Evolutionary conservation across 2,797 vertebrate species (phyloP).

Genomic region (Gobionotothen gibberifrons): DNA sequence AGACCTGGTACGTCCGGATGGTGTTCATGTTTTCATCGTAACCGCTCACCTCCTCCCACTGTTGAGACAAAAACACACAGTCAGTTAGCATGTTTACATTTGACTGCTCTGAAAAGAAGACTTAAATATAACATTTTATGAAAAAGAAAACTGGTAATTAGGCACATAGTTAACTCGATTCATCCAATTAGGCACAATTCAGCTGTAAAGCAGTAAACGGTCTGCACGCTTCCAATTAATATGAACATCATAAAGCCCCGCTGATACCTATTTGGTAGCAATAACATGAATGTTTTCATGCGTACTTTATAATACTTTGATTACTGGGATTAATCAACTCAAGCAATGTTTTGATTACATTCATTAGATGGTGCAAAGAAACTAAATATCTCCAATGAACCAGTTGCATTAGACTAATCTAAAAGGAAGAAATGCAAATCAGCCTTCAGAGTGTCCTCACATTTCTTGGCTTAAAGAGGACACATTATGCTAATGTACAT

Average conservation of each 20-base stretch:
- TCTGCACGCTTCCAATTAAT: constrained; percentile 41
- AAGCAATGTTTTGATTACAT: constrained; percentile 58
- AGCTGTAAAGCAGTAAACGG: constrained; percentile 45
- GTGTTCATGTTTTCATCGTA: constrained; percentile 99
- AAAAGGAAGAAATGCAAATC: constrained; percentile 35
- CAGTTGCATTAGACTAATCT: constrained; percentile 17
- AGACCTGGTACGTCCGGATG: constrained; percentile 98
- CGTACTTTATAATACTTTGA: constrained; percentile 45
- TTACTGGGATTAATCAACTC: constrained; percentile 46
- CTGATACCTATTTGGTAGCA: constrained; percentile 27
- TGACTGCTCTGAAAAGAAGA: neutral
- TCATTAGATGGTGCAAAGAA: constrained; percentile 49
- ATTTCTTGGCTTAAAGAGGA: too few species aligned
- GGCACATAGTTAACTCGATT: constrained; percentile 26
- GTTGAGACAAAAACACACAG: constrained; percentile 61
- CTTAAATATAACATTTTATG: neutral
- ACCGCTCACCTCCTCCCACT: constrained; percentile 99
- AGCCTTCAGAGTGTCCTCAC: constrained; percentile 3
- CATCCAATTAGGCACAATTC: constrained; percentile 48
- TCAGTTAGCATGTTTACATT: constrained; percentile 18
- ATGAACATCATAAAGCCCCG: constrained; percentile 21
- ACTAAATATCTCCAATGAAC: constrained; percentile 49
- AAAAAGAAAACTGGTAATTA: constrained; percentile 11
- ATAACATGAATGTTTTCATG: constrained; percentile 47
- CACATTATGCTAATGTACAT: too few species aligned